These are phyloP conservation scores for Rana temporaria DNA, from an alignment of 2,113 vertebrate genomes.

Conservation along the genomic window DNA sequence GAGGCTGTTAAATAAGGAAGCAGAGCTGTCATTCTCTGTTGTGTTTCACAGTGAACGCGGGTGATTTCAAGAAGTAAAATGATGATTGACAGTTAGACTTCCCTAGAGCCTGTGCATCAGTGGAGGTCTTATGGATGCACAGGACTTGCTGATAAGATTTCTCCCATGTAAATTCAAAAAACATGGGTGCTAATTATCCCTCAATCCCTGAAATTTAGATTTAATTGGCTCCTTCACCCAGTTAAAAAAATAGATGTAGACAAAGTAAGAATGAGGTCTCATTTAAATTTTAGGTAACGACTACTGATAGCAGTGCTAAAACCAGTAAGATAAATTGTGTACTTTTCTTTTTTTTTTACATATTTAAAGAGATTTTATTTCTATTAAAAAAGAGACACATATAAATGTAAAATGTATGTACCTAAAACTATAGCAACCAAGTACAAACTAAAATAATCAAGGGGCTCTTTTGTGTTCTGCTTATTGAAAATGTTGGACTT, in stretches of 20 bases:
- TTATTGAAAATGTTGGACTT: too few species aligned
- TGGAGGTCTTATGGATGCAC: background rate
- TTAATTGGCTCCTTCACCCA: background rate
- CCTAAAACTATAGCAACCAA: too few species aligned
- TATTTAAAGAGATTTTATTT: too few species aligned
- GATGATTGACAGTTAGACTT: constrained; percentile 30
- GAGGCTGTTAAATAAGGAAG: constrained; percentile 43
- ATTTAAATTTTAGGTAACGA: background rate
- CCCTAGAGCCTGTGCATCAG: constrained; percentile 31
- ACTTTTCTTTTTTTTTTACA: too few species aligned
- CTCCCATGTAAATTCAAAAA: background rate
- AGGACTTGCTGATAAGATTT: background rate
- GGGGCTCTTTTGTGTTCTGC: too few species aligned
- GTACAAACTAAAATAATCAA: too few species aligned
- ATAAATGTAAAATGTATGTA: too few species aligned
- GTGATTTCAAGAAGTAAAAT: constrained; percentile 31
- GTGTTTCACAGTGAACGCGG: constrained; percentile 3
- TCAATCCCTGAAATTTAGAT: background rate
- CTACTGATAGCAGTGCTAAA: too few species aligned
- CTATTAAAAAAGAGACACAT: too few species aligned
- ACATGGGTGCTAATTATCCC: background rate
- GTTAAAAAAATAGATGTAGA: background rate
- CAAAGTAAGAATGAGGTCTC: background rate
- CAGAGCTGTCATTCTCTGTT: constrained; percentile 44
- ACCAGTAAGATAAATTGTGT: too few species aligned